Evolutionary conservation across 53 echinoderm and acorn worm genomes (phyloP), one percentile per base, ranked within the genome.

Genomic region (Stichopus horrens): DNA sequence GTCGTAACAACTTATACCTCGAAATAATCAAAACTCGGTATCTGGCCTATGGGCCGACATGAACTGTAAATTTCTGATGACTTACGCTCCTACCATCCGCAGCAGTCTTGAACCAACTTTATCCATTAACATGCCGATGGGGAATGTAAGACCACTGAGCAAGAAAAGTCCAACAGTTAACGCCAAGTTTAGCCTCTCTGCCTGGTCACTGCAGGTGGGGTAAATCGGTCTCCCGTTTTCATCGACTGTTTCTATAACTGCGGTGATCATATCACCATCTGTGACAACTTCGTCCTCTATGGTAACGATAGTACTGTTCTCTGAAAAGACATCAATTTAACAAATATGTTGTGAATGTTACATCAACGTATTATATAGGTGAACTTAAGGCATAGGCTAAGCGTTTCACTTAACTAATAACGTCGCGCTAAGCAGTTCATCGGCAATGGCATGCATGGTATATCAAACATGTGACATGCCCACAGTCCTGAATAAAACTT

Each of bases 61-160:
- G 37, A 37, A 37, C 37, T 37, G 37, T 37, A 37, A 37, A 37
- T 37, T 37, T 63, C 16, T 10, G 19, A 71, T 18, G 16, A 93
- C 96, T 96, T 90, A 98, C 99, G 94, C 91, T 94, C 99, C 99
- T 0, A 94, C 21, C 80, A 98, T 96, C 55, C 99, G 53, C 5
- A 98, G 94, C 7, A 90, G 14, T 54, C 99, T 89, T 76, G 92
- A 94, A 54, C 99, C 99, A 83, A 98, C 90, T 82, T 97, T 98
- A 90, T 98, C 99, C 99, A 98, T 98, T 22, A 93, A 93, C 91
- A 96, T 93, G 5, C 99, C 99, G 7, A 98, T 98, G 6, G 96
- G 96, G 83, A 96, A 98, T 4, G 99, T 98, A 80, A 98, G 83
- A 19, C 99, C 99, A 55, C 99, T 98, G 5, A 98, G 99, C 13